Evolutionary conservation across 1,140 invertebrate species (phyloP), one percentile per base, ranked within the genome.

Genomic region (Neodiprion pinetum): DNA sequence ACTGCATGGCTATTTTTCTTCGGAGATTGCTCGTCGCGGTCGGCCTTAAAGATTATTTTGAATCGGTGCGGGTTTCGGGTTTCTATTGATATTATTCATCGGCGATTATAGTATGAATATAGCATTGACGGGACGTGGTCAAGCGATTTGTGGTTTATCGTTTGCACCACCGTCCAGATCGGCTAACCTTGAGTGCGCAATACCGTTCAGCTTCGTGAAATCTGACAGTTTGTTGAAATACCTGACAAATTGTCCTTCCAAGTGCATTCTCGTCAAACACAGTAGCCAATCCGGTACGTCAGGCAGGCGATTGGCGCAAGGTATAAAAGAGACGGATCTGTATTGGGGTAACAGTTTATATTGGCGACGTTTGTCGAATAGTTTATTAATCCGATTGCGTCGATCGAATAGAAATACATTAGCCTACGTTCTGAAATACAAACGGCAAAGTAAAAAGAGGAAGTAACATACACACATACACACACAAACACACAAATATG

Each of bases 301-400:
- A 68, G 74, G 73, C 67, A 75, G 69, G 47, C n/a, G 70, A 78
- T 76, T 71, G 71, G 61, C 74, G 71, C 70, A 74, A 80, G 50
- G 73, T 86, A 86, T 86, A 86, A 85, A 86, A 85, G 85, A 81
- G 76, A 73, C 68, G 61, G 68, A 53, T 73, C 72, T 76, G 74
- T 74, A 70, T 73, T 65, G 49, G 65, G 17, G 48, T 83, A 81
- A 80, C 79, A 86, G 84, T 84, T 72, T 77, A 75, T 80, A 72
- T 70, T 74, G 73, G 77, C 75, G 74, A 71, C 76, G 70, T 80
- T 76, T 21, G 53, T 47, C 67, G 67, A 69, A 47, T 61, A 61
- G 53, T 61, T 61, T 61, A 61, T 14, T 5, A 40, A 40, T 40
- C 28, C 28, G 28, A 40, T 40, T 40, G 28, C 28, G 28, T 40